These are phyloP conservation scores for Hedya salicella DNA, from an alignment of 2,888 invertebrate genomes.

Conservation along the genomic window DNA sequence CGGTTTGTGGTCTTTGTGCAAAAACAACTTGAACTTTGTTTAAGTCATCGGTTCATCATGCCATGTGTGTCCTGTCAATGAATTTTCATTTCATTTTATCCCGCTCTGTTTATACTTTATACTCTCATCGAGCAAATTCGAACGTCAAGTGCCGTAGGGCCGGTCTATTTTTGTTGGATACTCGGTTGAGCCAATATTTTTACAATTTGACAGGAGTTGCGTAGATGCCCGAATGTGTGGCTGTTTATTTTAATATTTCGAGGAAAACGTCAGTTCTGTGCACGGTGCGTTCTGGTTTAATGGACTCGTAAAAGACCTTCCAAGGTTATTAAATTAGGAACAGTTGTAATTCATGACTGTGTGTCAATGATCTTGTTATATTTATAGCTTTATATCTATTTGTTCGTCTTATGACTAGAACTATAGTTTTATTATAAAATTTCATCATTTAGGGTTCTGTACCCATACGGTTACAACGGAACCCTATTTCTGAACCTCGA, in stretches of 20 bases:
- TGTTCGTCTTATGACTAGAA: too few species aligned
- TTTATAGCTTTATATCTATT: too few species aligned
- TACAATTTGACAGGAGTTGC: conserved; percentile 39
- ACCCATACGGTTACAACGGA: too few species aligned
- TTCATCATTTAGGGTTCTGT: too few species aligned
- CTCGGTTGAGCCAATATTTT: conserved; percentile 28
- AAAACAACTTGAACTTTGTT: too few species aligned
- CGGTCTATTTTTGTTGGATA: conserved; percentile 33
- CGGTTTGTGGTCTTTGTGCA: too few species aligned
- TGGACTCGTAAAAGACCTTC: conserved; percentile 32
- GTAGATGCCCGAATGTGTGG: conserved; percentile 35
- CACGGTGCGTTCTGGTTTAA: conserved; percentile 9
- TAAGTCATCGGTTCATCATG: too few species aligned
- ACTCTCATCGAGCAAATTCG: conserved; percentile 15
- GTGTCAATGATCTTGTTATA: conserved; percentile 21
- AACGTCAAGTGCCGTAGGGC: conserved; percentile 38
- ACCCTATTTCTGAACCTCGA: too few species aligned
- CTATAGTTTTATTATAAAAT: not conserved
- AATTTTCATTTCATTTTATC: too few species aligned
- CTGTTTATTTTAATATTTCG: conserved; percentile 39
- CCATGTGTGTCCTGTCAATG: too few species aligned
- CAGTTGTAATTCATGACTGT: conserved; percentile 18
- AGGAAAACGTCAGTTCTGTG: conserved; percentile 30
- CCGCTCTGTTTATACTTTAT: not conserved
- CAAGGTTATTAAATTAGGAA: conserved; percentile 32